Conservation (phyloP, 2,797 vertebrate genomes). For the Paguma larvata region DNA sequence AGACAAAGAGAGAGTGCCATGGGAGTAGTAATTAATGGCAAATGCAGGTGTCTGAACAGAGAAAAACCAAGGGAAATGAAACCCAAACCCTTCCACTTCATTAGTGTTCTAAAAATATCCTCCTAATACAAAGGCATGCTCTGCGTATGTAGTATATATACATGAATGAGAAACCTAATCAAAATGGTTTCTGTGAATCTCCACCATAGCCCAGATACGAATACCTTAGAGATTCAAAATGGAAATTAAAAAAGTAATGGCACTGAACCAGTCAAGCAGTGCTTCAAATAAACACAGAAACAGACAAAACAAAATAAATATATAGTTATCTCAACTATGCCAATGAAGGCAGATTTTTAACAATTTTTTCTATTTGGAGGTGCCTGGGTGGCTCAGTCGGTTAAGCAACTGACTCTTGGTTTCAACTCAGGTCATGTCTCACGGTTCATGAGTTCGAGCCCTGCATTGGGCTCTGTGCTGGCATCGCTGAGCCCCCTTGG, state of each 20-base stretch:
- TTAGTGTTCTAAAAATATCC: slow-evolving; percentile 80
- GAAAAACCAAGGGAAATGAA: slow-evolving; percentile 60
- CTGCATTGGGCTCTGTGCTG: too few relatives aligned
- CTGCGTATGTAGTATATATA: background rate
- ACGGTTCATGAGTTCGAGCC: too few relatives aligned
- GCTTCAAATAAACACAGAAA: slow-evolving; percentile 53
- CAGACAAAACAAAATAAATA: slow-evolving; percentile 46
- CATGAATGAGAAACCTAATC: slow-evolving; percentile 69
- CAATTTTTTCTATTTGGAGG: background rate
- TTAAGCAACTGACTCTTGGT: too few relatives aligned
- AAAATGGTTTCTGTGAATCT: slow-evolving; percentile 58
- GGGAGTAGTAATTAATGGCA: slow-evolving; percentile 72
- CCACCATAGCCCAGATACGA: slow-evolving; percentile 63
- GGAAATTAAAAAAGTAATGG: background rate
- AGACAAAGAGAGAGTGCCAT: background rate
- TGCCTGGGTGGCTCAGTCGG: too few relatives aligned
- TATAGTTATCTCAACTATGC: background rate
- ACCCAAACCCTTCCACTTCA: slow-evolving; percentile 70
- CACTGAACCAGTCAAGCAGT: background rate
- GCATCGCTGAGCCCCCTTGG: too few relatives aligned
- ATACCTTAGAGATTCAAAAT: slow-evolving; percentile 29
- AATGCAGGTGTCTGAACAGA: slow-evolving; percentile 80
- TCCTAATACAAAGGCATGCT: slow-evolving; percentile 46
- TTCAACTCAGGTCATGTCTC: too few relatives aligned
- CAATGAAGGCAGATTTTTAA: background rate